phyloP scores from a whole-genome alignment of 2,888 invertebrate species.

The Nomada ruficornis region DNA sequence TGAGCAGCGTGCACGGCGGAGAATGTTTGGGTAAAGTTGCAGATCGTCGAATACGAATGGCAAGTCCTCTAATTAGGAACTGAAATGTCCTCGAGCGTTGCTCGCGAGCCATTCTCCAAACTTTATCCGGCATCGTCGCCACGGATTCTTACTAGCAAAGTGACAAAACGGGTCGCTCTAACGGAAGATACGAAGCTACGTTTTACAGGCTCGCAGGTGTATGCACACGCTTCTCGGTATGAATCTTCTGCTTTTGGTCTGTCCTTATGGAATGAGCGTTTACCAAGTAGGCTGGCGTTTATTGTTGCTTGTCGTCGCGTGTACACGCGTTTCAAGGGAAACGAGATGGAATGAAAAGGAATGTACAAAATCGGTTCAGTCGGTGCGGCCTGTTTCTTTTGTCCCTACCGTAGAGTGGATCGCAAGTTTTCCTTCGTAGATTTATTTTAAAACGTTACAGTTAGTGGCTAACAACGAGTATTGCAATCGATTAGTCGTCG shows the following conservation, averaged over 20 bases:
- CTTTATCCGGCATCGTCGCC: not conserved
- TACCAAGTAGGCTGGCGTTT: constrained; percentile 34
- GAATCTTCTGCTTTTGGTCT: constrained; percentile 26
- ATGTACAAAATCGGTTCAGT: constrained; percentile 35
- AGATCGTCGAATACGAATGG: constrained; percentile 3
- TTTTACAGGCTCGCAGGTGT: constrained; percentile 17
- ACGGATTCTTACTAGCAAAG: constrained; percentile 14
- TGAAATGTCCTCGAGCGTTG: constrained; percentile 12
- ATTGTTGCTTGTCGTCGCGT: constrained; percentile 35
- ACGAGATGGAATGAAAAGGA: constrained; percentile 16
- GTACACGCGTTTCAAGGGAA: constrained; percentile 6
- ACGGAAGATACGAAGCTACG: constrained; percentile 4
- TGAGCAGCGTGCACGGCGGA: not conserved
- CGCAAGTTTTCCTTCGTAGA: not conserved
- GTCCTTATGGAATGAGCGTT: not conserved
- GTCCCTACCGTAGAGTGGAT: not conserved
- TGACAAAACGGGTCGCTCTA: not conserved
- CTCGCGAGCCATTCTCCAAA: not conserved
- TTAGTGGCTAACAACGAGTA: constrained; percentile 22
- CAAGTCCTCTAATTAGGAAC: constrained; percentile 30
- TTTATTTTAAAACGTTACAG: constrained; percentile 8
- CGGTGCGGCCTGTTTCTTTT: not conserved
- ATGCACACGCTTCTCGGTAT: not conserved
- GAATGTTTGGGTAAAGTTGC: not conserved
- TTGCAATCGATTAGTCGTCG: constrained; percentile 1